Evolutionary conservation across 2,113 vertebrate species (phyloP), one percentile per base, ranked within the genome.

Genomic region (Oceanites oceanicus): DNA sequence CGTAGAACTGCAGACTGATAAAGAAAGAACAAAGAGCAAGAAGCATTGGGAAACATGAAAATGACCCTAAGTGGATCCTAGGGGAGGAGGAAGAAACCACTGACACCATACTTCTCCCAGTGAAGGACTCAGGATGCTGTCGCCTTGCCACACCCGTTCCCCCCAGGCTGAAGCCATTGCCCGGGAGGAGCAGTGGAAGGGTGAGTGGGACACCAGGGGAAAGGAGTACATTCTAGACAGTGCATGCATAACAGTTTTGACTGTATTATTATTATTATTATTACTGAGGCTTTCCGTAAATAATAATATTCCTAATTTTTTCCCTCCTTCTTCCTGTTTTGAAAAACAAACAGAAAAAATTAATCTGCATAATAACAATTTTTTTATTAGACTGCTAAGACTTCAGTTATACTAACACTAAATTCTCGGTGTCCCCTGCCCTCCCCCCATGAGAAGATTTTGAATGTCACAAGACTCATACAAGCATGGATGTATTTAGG

Each of bases 81-180:
- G 36, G 62, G 26, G 29, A 75, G 29, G 26, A 93, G 10, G 11
- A 68, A 52, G 30, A 40, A 67, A 63, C 11, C 9, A 72, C 11
- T 12, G 29, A 22, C 34, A 34, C 12, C 19, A 18, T 4, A 49
- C 1, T 44, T 15, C 32, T 6, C 15, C 18, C 22, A 25, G 4
- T 4, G 5, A 82, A 88, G 42, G 34, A 11, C 27, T 38, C 6
- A 0, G 10, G 26, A 58, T 62, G 30, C 40, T 73, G 59, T 68
- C 10, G 14, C 44, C 20, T 79, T 2, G 2, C 8, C 16, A 30
- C 10, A 56, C 11, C 3, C 2, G 1, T 10, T 84, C 1, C 13
- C 4, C 8, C 14, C 15, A 9, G 5, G 7, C 20, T 68, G 40
- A 38, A 80, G 38, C 22, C 36, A 29, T 7, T 52, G 58, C n/a